Evolutionary conservation across 2,113 vertebrate species (phyloP), one percentile per base, ranked within the genome.

Genomic region (Channa argus): DNA sequence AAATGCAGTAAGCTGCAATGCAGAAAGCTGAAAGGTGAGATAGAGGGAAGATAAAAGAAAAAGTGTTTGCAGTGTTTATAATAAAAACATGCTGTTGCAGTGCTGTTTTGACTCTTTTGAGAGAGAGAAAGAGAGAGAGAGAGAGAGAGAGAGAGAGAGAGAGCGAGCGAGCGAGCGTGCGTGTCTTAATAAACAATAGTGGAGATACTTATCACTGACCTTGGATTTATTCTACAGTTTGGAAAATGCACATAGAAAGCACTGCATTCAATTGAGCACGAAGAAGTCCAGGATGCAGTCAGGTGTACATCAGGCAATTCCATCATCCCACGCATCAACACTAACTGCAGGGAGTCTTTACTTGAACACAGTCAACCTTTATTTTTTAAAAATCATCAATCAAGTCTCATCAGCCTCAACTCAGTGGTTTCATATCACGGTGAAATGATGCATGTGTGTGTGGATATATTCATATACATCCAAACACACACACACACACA

Each of bases 341-440:
- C 46, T 2, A 61, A 46, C 82, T 85, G 77, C 76, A 52, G 82
- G 85, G 51, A 46, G 74, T 69, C 80, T 39, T 50, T 43, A 24
- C 60, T 65, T 44, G 2, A 65, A 63, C 72, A 54, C 66, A 0
- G 2, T 67, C 49, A 64, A 50, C 8, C 13, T 70, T 63, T 61
- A 39, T 59, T 56, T 50, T 59, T 7, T 58, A 38, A 65, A 86
- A 65, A 86, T 86, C 78, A 84, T 82, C 76, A 80, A 84, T 86
- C 86, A 74, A 68, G 41, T 44, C 44, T 83, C 74, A 88, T 88
- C 80, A 85, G 66, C 64, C 56, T 87, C 55, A 61, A 55, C 50
- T 49, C 54, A 24, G 13, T 0, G 41, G 84, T 34, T 69, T 36
- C 14, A 56, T 34, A 1, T 33, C 1, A 4, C 24, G 24, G 39